phyloP scores from a whole-genome alignment of 2,113 vertebrate genomes.

The Terrapene triunguis region DNA sequence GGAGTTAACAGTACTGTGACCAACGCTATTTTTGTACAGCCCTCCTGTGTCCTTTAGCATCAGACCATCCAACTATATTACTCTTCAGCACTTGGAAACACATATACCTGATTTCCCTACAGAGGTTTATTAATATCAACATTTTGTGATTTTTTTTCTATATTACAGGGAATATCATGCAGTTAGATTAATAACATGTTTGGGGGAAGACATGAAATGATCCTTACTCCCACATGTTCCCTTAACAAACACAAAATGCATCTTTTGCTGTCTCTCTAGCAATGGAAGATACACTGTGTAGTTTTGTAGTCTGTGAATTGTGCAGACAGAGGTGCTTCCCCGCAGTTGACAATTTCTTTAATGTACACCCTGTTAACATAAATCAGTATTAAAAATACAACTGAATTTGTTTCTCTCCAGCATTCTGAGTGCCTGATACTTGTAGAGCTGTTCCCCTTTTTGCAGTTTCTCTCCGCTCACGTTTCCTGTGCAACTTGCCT shows the following conservation, averaged over 20 bases:
- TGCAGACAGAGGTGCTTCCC: neutral
- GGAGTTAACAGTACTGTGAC: neutral
- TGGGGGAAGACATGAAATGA: too few species aligned
- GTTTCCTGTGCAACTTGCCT: fast-evolving
- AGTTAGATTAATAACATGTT: too few species aligned
- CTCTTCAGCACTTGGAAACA: neutral
- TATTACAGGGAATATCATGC: too few species aligned
- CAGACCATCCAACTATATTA: neutral
- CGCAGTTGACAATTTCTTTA: neutral
- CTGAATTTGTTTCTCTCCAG: neutral
- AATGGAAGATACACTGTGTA: neutral
- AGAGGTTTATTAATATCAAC: neutral
- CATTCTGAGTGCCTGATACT: neutral
- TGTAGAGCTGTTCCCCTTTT: too few species aligned
- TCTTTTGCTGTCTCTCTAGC: neutral
- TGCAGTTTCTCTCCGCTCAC: neutral
- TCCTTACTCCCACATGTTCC: too few species aligned
- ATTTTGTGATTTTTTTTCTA: neutral
- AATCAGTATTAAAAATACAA: neutral
- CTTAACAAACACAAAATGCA: too few species aligned
- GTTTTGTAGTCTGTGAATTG: neutral
- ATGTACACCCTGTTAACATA: neutral
- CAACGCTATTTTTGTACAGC: neutral
- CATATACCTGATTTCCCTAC: neutral
- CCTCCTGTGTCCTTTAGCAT: neutral